A percentile compares a stretch with the other conserved stretches of the same genome.
phyloP scores from a whole-genome alignment of 2,797 vertebrate genomes.

The Enteromius unitaeniatus region DNA sequence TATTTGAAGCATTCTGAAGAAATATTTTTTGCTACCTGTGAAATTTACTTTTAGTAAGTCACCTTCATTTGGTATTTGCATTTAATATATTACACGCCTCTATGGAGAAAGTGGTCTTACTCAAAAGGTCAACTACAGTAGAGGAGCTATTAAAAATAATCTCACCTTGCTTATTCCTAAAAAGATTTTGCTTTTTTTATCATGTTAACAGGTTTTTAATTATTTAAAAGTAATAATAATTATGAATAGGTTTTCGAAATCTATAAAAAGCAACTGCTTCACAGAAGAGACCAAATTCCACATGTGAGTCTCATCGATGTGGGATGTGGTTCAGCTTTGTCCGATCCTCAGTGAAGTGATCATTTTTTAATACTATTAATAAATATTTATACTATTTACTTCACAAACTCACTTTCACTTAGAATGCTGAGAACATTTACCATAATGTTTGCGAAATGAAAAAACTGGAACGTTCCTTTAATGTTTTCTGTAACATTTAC shows the following conservation, averaged over 20 bases:
- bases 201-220: neutral
- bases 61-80: conserved; percentile 48
- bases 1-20: neutral
- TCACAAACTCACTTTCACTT: too few species aligned
- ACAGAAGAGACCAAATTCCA: neutral
- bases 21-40: conserved; percentile 34
- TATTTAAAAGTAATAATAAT: neutral
- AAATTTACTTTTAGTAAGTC: conserved; percentile 51
- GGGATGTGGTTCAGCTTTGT: neutral
- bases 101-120: conserved; percentile 20
- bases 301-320: neutral
- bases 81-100: conserved; percentile 51
- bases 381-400: too few species aligned
- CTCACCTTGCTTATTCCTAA: neutral
- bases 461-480: too few species aligned
- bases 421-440: too few species aligned
- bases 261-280: neutral
- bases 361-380: too few species aligned
- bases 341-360: too few species aligned
- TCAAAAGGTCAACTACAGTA: conserved; percentile 30
- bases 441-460: too few species aligned
- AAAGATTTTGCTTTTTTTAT: neutral
- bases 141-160: neutral
- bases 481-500: too few species aligned
- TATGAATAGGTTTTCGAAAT: neutral